Conservation (phyloP, 1,140 invertebrate genomes). For the Maconellicoccus hirsutus region DNA sequence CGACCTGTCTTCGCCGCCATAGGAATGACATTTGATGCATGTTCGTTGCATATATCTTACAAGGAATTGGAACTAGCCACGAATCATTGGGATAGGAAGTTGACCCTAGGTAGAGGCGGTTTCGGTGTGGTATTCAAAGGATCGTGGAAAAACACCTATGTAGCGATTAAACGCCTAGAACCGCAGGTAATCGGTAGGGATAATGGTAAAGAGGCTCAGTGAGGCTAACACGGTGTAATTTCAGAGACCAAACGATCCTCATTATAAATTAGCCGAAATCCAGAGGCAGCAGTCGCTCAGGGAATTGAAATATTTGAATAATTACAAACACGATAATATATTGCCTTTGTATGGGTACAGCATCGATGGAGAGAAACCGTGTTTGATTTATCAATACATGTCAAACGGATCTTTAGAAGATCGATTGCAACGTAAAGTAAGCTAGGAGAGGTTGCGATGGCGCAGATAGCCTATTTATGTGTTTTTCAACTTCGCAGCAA, state of each 20-base stretch:
- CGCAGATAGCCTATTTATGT: too few species aligned
- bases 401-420: constrained; percentile 82
- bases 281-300: constrained; percentile 60
- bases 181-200: constrained; percentile 37
- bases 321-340: constrained; percentile 85
- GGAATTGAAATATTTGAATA: constrained; percentile 66
- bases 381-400: constrained; percentile 90
- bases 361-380: constrained; percentile 55
- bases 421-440: constrained; percentile 52
- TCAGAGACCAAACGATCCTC: constrained; percentile 34
- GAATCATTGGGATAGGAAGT: constrained; percentile 54
- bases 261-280: constrained; percentile 39
- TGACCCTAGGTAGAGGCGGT: constrained; percentile 75
- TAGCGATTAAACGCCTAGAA: constrained; percentile 79
- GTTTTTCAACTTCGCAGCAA: too few species aligned
- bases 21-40: constrained; percentile 38
- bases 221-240: neutral
- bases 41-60: constrained; percentile 55
- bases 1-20: neutral
- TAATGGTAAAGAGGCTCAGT: neutral
- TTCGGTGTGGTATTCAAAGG: constrained; percentile 87
- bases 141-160: constrained; percentile 73
- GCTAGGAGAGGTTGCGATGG: constrained; percentile 2
- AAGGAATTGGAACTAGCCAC: constrained; percentile 66
- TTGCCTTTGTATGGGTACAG: constrained; percentile 82